A percentile compares a stretch with the other conserved stretches of the same genome.
These are phyloP conservation scores for Drosophila setifemur DNA, from an alignment of 1,140 invertebrate species.

Conservation along the genomic window DNA sequence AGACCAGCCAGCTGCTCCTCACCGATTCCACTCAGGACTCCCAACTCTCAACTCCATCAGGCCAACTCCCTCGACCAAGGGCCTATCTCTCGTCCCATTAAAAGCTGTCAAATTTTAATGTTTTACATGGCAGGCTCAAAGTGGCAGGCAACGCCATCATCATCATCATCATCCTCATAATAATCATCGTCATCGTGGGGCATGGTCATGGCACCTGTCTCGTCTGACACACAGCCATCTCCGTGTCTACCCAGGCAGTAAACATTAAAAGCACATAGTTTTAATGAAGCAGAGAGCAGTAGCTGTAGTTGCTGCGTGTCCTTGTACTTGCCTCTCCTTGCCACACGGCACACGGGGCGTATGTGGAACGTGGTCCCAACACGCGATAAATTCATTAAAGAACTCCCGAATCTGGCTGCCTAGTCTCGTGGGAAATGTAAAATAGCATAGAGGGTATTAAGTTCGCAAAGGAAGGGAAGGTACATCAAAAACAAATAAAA, in stretches of 20 bases:
- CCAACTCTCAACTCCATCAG: not conserved
- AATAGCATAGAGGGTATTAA: slow-evolving; percentile 64
- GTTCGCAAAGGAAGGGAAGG: slow-evolving; percentile 1
- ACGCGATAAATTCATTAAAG: slow-evolving; percentile 81
- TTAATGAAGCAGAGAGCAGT: slow-evolving; percentile 46
- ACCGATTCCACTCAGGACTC: too few species aligned
- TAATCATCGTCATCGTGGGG: slow-evolving; percentile 11
- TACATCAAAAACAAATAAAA: slow-evolving; percentile 1
- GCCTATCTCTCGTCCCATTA: slow-evolving; percentile 42
- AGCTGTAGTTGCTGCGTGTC: slow-evolving; percentile 44
- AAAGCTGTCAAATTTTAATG: slow-evolving; percentile 78
- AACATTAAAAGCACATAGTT: slow-evolving; percentile 75
- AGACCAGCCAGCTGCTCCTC: slow-evolving; percentile 44
- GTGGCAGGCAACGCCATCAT: slow-evolving; percentile 40
- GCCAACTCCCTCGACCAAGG: not conserved
- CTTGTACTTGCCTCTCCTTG: slow-evolving; percentile 40
- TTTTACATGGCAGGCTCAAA: slow-evolving; percentile 73
- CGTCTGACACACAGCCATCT: slow-evolving; percentile 29
- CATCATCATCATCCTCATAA: slow-evolving; percentile 18
- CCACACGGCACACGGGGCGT: slow-evolving; percentile 56
- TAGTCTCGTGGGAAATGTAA: slow-evolving; percentile 69
- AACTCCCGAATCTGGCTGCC: slow-evolving; percentile 68
- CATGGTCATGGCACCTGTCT: slow-evolving; percentile 63
- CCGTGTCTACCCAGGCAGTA: slow-evolving; percentile 54
- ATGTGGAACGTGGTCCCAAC: slow-evolving; percentile 72